Evolutionary conservation across 2,888 invertebrate species (phyloP), one percentile per base, ranked within the genome.

Genomic region (Dendrolimus houi): DNA sequence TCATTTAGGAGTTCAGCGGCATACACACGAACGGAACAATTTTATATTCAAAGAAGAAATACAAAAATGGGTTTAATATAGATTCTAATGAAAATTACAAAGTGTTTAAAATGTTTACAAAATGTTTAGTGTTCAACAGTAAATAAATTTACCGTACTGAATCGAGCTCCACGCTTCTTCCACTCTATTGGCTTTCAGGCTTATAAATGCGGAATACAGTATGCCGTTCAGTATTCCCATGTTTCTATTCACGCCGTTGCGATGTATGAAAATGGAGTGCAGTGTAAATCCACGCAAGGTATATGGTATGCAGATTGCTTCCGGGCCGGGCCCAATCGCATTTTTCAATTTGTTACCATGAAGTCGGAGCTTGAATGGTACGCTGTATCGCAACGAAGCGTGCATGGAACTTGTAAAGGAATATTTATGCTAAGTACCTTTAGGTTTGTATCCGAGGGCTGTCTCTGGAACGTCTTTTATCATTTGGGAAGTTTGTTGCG

Each of bases 291-390:
- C 66, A 62, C 62, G 55, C 58, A 61, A n/a, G 66, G 64, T 66
- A 63, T 63, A 61, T 61, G 56, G 60, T 64, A 70, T 72, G 70
- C 72, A 74, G 69, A 77, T 77, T 75, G 79, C 70, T 64, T 59
- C 65, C 65, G 63, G 63, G 65, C 62, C 55, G 47, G 29, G 29
- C 9, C 47, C 71, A 66, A 74, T 72, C 68, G 66, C 70, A 77
- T 79, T 77, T 79, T 78, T 79, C 78, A 78, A 80, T 79, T 80
- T 75, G 71, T 68, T 68, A 64, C 64, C 55, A 57, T 66, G 63
- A 53, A 62, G 57, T 57, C 56, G 59, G 56, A 17, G 54, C 55
- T 57, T 55, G 55, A 56, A 59, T 59, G 40, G 54, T 29, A 54
- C 42, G 52, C 52, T 57, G 56, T 57, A 59, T 58, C 60, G 62